A percentile compares a stretch with the other conserved stretches of the same genome.
Evolutionary conservation across 2,113 vertebrate species (phyloP).

Genomic region (Neoarius graeffei): DNA sequence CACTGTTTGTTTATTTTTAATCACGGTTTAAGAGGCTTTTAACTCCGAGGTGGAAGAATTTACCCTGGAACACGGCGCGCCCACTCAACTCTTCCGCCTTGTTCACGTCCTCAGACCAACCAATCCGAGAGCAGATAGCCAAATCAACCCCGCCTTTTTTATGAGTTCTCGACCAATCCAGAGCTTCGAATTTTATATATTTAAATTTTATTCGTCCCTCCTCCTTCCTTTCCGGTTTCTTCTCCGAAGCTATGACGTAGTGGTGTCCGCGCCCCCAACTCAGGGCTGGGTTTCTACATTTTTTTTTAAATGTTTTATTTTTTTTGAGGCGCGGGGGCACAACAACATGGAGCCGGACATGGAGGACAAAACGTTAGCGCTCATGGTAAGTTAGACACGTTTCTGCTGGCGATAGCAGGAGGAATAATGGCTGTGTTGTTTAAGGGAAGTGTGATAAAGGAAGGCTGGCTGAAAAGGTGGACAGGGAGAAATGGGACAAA

Average conservation of each 20-base stretch:
- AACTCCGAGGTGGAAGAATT: too few species aligned
- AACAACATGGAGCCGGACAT: slow-evolving; percentile 80
- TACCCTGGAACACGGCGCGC: not conserved
- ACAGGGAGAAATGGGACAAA: slow-evolving; percentile 14
- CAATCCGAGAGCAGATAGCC: not conserved
- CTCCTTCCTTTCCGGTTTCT: not conserved
- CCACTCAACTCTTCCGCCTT: not conserved
- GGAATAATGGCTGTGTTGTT: not conserved
- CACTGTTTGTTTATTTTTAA: not conserved
- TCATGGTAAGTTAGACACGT: slow-evolving; percentile 74
- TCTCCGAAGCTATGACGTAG: slow-evolving; percentile 50
- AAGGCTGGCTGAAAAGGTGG: not conserved
- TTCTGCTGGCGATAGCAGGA: not conserved
- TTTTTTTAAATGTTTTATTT: slow-evolving; percentile 3
- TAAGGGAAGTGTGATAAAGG: not conserved
- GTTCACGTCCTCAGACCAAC: not conserved
- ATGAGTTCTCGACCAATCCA: not conserved
- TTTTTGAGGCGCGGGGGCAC: slow-evolving; percentile 46
- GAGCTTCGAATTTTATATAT: not conserved
- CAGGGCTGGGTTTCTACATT: slow-evolving; percentile 70
- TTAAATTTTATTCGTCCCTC: not conserved
- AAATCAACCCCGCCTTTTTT: not conserved
- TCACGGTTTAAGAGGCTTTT: not conserved
- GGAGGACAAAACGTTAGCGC: slow-evolving; percentile 82
- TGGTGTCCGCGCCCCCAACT: slow-evolving; percentile 75